Percentiles rank a stretch among this genome's conserved stretches.
Conservation (phyloP, 2,113 vertebrate species). For the Ciconia stormi region DNA sequence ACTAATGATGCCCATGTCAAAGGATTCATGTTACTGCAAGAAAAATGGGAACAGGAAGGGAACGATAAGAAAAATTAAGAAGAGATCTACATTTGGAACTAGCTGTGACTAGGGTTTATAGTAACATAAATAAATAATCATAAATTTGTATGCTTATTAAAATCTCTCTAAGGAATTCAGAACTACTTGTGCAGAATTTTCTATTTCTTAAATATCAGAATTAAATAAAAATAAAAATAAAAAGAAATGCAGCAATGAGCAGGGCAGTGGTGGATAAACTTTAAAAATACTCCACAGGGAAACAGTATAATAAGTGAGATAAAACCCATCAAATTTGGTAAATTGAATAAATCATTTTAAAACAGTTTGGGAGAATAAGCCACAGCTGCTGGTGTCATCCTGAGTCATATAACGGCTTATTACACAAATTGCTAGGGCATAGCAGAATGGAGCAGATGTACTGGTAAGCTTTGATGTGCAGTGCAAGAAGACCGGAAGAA, state of each 20-base stretch:
- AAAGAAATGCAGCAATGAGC: background rate
- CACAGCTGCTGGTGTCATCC: conserved; percentile 41
- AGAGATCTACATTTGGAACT: background rate
- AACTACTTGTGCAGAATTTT: background rate
- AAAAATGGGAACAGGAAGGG: background rate
- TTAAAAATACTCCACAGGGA: background rate
- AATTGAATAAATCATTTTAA: background rate
- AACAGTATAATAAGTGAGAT: background rate
- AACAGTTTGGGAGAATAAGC: background rate
- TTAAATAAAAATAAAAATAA: background rate
- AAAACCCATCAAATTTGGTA: background rate
- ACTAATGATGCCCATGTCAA: background rate
- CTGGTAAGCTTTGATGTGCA: background rate
- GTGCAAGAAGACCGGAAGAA: background rate
- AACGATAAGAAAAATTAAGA: background rate
- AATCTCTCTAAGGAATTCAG: background rate
- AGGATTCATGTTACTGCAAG: background rate
- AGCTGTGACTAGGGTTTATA: background rate
- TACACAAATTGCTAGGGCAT: background rate
- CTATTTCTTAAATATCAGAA: background rate
- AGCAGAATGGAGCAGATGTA: conserved; percentile 34
- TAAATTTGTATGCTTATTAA: background rate
- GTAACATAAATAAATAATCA: background rate
- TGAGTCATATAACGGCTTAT: conserved; percentile 17
- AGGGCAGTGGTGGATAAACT: background rate